Evolutionary conservation across 2,888 invertebrate species (phyloP), one percentile per base, ranked within the genome.

Genomic region (Parthenolecanium corni): DNA sequence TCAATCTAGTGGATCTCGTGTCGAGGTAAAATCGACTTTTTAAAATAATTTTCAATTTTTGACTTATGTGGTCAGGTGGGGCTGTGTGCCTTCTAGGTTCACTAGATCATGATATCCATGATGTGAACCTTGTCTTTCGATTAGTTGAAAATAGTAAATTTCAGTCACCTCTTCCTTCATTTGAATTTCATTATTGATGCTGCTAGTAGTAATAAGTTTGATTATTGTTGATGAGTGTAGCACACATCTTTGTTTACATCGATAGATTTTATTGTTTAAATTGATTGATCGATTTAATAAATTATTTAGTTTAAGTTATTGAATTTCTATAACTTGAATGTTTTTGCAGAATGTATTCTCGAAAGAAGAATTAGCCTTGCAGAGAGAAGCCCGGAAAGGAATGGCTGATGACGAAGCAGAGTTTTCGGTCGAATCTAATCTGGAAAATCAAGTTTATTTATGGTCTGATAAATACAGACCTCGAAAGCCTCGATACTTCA

Each of bases 401-500:
- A 87, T 89, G 85, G 81, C 82, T 44, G 81, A 80, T 46, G 94
- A 92, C 70, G 95, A 94, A 76, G 91, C 86, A 1, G 84, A 84
- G 71, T 95, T 96, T 77, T 89, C 91, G 64, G 94, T 90, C 51
- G 89, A 96, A 80, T 82, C 88, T 65, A 80, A 85, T 25, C 74
- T 95, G 67, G 90, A 91, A 69, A 84, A 84, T 66, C 87, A 90
- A 76, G 85, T 90, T 11, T 90, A 91, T 71, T 76, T 92, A 25
- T 97, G 97, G 93, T 93, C 95, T 0, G 97, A 98, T 76, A 98
- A 97, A 76, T 98, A 97, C 75, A 78, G 97, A 12, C 98, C 98
- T 0, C 76, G 97, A 52, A 98, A 98, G 72, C 98, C 98, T 1
- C 76, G 97, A 20, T 99, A 98, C 76, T 96, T 98, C 77, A 99